phyloP scores from a whole-genome alignment of 2,113 vertebrate species.

The Rafetus swinhoei region DNA sequence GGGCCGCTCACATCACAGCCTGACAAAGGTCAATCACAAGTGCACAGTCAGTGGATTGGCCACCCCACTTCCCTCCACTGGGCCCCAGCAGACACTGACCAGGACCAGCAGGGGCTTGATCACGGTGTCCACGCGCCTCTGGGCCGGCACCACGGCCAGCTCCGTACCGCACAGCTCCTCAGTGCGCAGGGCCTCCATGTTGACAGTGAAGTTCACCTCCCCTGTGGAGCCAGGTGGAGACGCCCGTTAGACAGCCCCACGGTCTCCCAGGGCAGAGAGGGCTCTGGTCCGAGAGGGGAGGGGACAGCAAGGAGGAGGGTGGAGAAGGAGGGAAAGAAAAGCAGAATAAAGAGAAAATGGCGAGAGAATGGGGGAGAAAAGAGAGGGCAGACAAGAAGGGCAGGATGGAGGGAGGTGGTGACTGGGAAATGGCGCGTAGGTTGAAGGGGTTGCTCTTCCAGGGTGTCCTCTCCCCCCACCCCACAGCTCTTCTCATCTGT shows the following conservation, averaged over 20 bases:
- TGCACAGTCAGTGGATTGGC: too few relatives aligned
- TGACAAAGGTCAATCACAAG: not conserved
- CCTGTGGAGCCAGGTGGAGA: slow-evolving; percentile 52
- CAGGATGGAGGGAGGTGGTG: not conserved
- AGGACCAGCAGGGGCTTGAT: not conserved
- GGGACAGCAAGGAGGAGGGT: not conserved
- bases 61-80: not conserved
- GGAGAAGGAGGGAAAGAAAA: not conserved
- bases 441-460: not conserved
- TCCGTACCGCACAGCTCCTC: slow-evolving; percentile 71
- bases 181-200: slow-evolving; percentile 75
- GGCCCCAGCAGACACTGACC: not conserved
- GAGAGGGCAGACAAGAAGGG: too few relatives aligned
- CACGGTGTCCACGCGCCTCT: slow-evolving; percentile 40
- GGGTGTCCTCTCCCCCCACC: not conserved
- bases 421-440: not conserved
- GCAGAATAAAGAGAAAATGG: not conserved
- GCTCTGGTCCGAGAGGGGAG: too few relatives aligned
- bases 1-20: too few relatives aligned
- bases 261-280: not conserved
- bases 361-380: too few relatives aligned
- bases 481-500: too few relatives aligned
- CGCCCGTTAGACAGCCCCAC: too few relatives aligned
- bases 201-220: slow-evolving; percentile 73
- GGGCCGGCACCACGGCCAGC: slow-evolving; percentile 66